phyloP scores from a whole-genome alignment of 2,888 invertebrate genomes.

The Entomobrya proxima region DNA sequence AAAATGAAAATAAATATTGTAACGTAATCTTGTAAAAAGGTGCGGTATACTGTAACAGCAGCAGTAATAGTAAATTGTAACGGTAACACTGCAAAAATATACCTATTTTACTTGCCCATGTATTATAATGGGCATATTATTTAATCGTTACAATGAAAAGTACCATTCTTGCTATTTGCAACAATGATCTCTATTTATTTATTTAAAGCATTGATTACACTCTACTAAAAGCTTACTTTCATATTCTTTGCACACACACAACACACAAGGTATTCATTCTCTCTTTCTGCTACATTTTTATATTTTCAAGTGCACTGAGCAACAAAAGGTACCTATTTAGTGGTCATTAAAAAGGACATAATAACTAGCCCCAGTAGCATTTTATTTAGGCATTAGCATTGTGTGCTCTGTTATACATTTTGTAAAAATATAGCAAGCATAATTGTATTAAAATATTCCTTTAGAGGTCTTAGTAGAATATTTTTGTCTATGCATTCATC shows the following conservation, averaged over 20 bases:
- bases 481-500: neutral
- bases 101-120: too few relatives aligned
- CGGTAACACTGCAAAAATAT: too few relatives aligned
- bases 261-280: neutral
- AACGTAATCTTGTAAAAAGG: neutral
- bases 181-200: neutral
- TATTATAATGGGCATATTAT: slow-evolving; percentile 19
- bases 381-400: neutral
- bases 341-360: neutral
- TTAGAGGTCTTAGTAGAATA: neutral
- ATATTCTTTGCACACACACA: neutral
- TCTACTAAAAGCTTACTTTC: neutral
- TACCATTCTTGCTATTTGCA: too few relatives aligned
- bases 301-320: slow-evolving; percentile 18
- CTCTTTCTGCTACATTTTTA: neutral
- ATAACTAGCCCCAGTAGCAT: neutral
- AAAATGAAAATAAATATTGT: neutral
- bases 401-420: neutral
- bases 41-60: neutral
- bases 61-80: too few relatives aligned
- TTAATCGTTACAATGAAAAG: neutral
- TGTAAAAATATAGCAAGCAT: neutral
- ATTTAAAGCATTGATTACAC: slow-evolving; percentile 26
- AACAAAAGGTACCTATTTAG: slow-evolving; percentile 12
- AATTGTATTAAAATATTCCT: neutral